Evolutionary conservation across 2,797 vertebrate species (phyloP).

Genomic region (Argya squamiceps): DNA sequence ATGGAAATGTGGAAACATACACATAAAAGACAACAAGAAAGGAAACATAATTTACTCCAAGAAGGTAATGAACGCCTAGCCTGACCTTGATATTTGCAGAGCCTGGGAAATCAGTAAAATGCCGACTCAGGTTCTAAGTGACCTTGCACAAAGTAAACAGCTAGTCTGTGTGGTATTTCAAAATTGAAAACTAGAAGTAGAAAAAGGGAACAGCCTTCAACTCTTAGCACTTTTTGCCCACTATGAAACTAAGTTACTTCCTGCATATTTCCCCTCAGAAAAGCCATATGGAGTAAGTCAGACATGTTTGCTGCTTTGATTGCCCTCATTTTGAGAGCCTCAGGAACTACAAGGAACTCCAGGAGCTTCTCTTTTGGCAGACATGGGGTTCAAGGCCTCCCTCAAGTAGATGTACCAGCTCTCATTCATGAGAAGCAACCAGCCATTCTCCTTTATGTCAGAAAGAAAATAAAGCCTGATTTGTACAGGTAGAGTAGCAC

Average conservation of each 20-base stretch:
- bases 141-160: constrained; percentile 65
- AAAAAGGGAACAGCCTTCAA: constrained; percentile 52
- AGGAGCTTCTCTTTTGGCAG: background rate
- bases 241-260: constrained; percentile 55
- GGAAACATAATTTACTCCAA: constrained; percentile 15
- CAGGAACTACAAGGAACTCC: background rate
- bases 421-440: background rate
- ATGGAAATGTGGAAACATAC: background rate
- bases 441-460: background rate
- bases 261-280: constrained; percentile 18
- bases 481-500: background rate
- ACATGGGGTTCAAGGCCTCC: background rate
- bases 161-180: constrained; percentile 18
- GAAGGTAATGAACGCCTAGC: constrained; percentile 9
- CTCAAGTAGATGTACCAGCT: background rate
- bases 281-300: background rate
- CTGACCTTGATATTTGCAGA: constrained; percentile 53
- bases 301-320: background rate
- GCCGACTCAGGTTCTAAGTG: constrained; percentile 46
- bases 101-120: constrained; percentile 58
- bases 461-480: background rate
- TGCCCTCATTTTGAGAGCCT: background rate
- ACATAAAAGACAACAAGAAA: background rate
- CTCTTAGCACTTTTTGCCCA: constrained; percentile 23
- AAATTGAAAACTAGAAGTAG: constrained; percentile 61